phyloP scores from a whole-genome alignment of 2,113 vertebrate species.

The Rhadina sibilatrix region DNA sequence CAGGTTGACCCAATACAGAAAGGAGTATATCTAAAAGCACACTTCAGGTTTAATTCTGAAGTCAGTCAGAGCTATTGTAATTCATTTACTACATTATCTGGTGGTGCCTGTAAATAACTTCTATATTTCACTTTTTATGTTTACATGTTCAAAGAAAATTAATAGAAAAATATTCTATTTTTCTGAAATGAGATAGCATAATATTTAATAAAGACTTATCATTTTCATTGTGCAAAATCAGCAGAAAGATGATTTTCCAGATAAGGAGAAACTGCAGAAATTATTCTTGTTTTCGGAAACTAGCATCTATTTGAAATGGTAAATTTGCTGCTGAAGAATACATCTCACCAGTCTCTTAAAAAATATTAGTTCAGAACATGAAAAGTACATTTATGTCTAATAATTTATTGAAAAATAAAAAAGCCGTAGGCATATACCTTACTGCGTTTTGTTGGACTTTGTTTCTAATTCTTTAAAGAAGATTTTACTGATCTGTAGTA shows the following conservation, averaged over 20 bases:
- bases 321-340: background rate
- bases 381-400: background rate
- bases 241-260: background rate
- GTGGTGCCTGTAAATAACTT: background rate
- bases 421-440: background rate
- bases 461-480: background rate
- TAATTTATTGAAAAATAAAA: background rate
- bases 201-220: background rate
- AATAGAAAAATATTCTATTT: rapidly evolving
- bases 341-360: background rate
- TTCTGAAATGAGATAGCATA: background rate
- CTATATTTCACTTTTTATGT: background rate
- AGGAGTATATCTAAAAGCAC: background rate
- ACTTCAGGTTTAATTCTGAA: background rate
- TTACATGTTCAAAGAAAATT: background rate
- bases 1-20: background rate
- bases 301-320: background rate
- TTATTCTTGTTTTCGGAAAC: background rate
- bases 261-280: background rate
- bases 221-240: background rate
- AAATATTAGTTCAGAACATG: rapidly evolving
- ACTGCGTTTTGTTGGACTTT: background rate
- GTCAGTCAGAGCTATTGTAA: background rate
- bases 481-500: background rate
- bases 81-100: background rate